phyloP scores from a whole-genome alignment of 2,113 vertebrate species.

The Sinocyclocheilus grahami region DNA sequence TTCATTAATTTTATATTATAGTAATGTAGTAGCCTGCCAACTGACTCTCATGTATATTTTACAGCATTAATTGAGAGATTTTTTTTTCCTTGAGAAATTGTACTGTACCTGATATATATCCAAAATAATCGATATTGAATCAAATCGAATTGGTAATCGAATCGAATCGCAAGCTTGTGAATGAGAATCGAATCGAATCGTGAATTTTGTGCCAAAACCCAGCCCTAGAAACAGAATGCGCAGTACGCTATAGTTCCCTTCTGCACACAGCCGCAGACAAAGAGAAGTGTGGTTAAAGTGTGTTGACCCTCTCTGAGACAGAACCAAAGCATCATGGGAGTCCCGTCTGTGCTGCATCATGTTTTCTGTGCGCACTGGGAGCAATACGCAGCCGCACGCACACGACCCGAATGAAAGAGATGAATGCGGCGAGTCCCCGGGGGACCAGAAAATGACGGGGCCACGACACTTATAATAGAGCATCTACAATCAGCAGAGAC shows the following conservation, averaged over 20 bases:
- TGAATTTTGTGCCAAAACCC: too few relatives aligned
- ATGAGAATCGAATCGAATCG: too few relatives aligned
- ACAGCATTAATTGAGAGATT: too few relatives aligned
- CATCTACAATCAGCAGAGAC: conserved; percentile 35
- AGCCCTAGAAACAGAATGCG: too few relatives aligned
- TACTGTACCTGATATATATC: too few relatives aligned
- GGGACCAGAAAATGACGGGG: conserved; percentile 47
- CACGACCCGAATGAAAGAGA: conserved; percentile 37
- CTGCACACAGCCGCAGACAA: background rate
- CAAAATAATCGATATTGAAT: too few relatives aligned
- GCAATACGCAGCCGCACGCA: background rate
- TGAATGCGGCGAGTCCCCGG: conserved; percentile 13
- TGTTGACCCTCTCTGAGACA: background rate
- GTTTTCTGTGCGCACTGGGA: background rate
- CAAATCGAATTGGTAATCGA: too few relatives aligned
- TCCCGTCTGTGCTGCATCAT: background rate
- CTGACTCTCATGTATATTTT: too few relatives aligned
- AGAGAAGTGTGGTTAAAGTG: background rate
- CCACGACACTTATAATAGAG: conserved; percentile 28
- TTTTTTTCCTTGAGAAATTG: too few relatives aligned
- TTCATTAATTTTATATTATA: too few relatives aligned
- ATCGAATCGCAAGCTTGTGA: too few relatives aligned
- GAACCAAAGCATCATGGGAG: background rate
- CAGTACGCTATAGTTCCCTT: background rate
- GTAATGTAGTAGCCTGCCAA: too few relatives aligned